phyloP scores from a whole-genome alignment of 2,888 invertebrate genomes.

The Catocala sponsa region DNA sequence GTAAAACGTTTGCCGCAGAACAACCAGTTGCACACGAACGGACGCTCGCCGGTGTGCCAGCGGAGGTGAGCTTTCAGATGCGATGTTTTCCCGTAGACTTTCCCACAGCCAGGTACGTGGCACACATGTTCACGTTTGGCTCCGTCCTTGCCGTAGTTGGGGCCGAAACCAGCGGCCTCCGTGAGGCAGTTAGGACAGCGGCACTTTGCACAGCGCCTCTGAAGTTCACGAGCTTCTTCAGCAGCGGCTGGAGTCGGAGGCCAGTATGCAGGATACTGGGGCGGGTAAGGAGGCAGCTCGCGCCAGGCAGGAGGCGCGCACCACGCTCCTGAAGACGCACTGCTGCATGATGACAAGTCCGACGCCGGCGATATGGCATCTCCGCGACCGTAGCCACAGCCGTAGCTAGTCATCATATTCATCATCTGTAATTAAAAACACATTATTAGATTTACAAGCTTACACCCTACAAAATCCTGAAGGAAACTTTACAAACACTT shows the following conservation, averaged over 20 bases:
- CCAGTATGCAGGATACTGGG: constrained; percentile 84
- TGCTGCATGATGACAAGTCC: constrained; percentile 81
- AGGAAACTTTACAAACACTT: constrained; percentile 6
- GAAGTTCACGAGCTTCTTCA: constrained; percentile 86
- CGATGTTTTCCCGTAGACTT: constrained; percentile 97
- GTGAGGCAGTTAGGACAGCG: constrained; percentile 94
- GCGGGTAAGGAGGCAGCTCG: constrained; percentile 77
- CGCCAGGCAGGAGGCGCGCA: constrained; percentile 78
- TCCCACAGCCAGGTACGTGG: constrained; percentile 95
- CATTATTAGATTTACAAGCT: constrained; percentile 22
- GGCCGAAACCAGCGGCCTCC: constrained; percentile 93
- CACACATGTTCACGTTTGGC: constrained; percentile 95
- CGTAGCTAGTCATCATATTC: constrained; percentile 80
- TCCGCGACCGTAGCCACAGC: constrained; percentile 82
- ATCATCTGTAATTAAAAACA: constrained; percentile 75
- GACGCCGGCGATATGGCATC: constrained; percentile 85
- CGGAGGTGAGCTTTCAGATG: constrained; percentile 97
- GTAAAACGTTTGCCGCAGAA: constrained; percentile 97
- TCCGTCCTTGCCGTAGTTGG: constrained; percentile 91
- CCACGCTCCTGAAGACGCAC: constrained; percentile 78
- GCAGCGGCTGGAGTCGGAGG: constrained; percentile 78
- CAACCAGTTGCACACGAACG: constrained; percentile 96
- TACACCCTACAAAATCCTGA: background rate
- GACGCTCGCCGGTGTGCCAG: constrained; percentile 97
- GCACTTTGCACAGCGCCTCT: constrained; percentile 92